phyloP scores from a whole-genome alignment of 2,797 vertebrate species.

The Dicrostonyx torquatus region DNA sequence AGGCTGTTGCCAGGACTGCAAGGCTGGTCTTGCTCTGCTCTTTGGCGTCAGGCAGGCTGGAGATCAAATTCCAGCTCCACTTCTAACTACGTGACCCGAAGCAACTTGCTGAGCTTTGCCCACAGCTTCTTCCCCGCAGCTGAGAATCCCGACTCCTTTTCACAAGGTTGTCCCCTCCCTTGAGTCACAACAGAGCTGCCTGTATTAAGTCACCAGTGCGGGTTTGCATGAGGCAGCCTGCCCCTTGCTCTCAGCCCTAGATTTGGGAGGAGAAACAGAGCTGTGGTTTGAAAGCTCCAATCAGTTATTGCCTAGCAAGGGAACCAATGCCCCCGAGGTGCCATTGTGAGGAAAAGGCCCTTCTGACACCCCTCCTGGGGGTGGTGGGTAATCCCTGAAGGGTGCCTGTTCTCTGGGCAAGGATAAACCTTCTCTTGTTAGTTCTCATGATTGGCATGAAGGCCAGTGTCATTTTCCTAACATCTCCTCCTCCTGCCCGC shows the following conservation, averaged over 20 bases:
- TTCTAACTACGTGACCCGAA: background rate
- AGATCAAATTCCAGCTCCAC: conserved; percentile 29
- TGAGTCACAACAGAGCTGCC: background rate
- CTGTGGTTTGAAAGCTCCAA: background rate
- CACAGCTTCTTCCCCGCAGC: background rate
- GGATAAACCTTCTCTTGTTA: background rate
- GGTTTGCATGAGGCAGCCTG: background rate
- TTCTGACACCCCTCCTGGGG: background rate
- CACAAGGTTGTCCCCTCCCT: background rate
- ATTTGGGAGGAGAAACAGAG: background rate
- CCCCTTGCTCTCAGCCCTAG: background rate
- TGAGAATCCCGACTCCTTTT: background rate
- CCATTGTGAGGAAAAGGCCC: background rate
- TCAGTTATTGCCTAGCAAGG: background rate
- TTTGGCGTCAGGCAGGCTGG: background rate
- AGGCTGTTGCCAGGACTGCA: background rate
- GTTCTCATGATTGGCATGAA: background rate
- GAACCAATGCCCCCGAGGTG: background rate
- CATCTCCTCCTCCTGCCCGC: background rate
- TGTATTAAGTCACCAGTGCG: background rate
- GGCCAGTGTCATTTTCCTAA: background rate
- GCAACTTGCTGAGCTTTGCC: background rate
- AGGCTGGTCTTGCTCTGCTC: background rate
- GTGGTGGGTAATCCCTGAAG: background rate
- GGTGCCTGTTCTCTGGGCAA: background rate